A percentile compares a stretch with the other conserved stretches of the same genome.
Conservation (phyloP, 2,113 vertebrate genomes). For the Cricetomys ansorgei region DNA sequence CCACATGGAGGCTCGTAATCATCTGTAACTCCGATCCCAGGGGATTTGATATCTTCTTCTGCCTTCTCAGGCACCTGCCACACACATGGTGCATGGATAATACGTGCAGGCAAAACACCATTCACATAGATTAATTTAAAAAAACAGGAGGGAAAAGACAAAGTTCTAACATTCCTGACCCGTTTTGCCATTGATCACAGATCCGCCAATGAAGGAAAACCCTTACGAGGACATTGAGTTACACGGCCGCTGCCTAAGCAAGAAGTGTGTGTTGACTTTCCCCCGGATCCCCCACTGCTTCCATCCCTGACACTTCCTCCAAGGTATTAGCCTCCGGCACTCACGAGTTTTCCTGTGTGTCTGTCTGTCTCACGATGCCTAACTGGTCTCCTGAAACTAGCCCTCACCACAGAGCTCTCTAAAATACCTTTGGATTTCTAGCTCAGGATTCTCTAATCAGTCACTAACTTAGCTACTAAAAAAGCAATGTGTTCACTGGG, state of each 20-base stretch:
- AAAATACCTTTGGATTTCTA: background rate
- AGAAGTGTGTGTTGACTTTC: conserved; percentile 91
- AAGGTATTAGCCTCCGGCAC: conserved; percentile 88
- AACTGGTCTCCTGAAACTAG: background rate
- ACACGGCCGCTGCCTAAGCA: conserved; percentile 93
- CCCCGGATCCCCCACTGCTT: conserved; percentile 90
- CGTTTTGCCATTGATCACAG: conserved; percentile 85
- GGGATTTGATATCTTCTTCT: background rate
- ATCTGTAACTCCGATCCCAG: background rate
- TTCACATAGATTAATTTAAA: background rate
- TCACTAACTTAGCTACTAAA: background rate
- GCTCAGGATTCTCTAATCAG: background rate
- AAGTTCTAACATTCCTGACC: background rate
- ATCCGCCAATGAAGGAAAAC: conserved; percentile 96
- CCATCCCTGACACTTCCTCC: conserved; percentile 90
- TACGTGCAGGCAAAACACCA: background rate
- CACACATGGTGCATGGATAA: background rate
- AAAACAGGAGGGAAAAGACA: background rate
- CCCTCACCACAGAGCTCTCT: background rate
- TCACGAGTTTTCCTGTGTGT: background rate
- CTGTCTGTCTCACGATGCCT: fast-evolving
- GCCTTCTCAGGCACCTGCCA: background rate
- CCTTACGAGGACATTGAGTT: conserved; percentile 98
- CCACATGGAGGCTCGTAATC: background rate
- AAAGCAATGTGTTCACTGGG: background rate